Conservation (phyloP, 2,797 vertebrate genomes). For the Champsocephalus gunnari region DNA sequence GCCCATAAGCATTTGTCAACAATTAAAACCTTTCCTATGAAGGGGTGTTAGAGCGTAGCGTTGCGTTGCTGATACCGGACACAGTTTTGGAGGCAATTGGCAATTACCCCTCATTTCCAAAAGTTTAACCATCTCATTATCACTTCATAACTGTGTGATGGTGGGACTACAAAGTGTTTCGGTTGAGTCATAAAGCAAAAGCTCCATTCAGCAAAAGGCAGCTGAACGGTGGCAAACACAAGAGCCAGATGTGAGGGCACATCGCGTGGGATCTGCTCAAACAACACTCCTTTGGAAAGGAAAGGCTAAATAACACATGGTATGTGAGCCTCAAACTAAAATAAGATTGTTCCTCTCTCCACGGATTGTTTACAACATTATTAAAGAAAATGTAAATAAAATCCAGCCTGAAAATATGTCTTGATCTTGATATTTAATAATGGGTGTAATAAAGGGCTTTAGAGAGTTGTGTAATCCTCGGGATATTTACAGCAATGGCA, state of each 20-base stretch:
- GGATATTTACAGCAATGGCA: conserved; percentile 27
- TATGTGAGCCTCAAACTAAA: conserved; percentile 40
- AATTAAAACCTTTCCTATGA: background rate
- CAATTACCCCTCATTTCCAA: conserved; percentile 9
- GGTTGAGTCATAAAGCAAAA: conserved; percentile 31
- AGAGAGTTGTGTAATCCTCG: background rate
- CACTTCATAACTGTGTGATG: conserved; percentile 25
- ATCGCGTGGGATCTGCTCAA: conserved; percentile 42
- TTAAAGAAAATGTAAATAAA: conserved; percentile 34
- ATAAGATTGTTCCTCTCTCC: conserved; percentile 23
- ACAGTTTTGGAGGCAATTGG: background rate
- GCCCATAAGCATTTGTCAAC: background rate
- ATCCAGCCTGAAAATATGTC: conserved; percentile 21
- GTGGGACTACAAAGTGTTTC: conserved; percentile 26
- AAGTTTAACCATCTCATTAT: conserved; percentile 48
- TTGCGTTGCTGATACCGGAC: background rate
- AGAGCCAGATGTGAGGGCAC: conserved; percentile 65
- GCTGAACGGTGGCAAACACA: conserved; percentile 40
- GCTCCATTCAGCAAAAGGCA: conserved; percentile 23
- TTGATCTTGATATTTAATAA: conserved; percentile 15
- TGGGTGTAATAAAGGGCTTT: background rate
- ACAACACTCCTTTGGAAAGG: conserved; percentile 48
- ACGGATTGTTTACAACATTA: conserved; percentile 36
- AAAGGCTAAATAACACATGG: conserved; percentile 51
- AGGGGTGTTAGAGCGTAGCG: background rate